These are phyloP conservation scores for Octodon degus DNA, from an alignment of 2,113 vertebrate genomes.

Conservation along the genomic window DNA sequence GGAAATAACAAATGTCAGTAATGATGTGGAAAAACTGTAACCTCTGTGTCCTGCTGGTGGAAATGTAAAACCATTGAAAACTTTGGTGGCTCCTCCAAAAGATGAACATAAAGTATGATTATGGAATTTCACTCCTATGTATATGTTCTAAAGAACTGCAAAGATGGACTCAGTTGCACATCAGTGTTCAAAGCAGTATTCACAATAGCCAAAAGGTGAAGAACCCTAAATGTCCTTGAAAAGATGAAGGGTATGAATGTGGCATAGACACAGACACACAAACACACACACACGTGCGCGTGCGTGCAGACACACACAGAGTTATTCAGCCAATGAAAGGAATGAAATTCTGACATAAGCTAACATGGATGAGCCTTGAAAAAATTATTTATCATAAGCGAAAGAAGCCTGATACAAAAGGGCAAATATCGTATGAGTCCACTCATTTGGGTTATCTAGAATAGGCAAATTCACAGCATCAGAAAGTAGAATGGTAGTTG, in stretches of 20 bases:
- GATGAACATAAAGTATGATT: not conserved
- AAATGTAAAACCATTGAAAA: constrained; percentile 15
- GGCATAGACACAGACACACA: not conserved
- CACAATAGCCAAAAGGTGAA: not conserved
- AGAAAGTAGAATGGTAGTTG: not conserved
- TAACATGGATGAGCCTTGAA: not conserved
- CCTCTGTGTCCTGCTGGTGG: not conserved
- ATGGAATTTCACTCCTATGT: not conserved
- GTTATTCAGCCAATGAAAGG: constrained; percentile 5
- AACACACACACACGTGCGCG: not conserved
- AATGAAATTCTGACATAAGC: constrained; percentile 19
- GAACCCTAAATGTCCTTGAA: not conserved
- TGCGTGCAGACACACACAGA: not conserved
- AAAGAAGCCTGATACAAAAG: constrained; percentile 9
- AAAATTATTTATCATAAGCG: not conserved
- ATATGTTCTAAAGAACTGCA: not conserved
- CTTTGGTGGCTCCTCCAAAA: constrained; percentile 30
- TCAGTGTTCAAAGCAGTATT: not conserved
- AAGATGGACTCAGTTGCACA: not conserved
- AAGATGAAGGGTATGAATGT: not conserved
- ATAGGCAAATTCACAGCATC: too few relatives aligned
- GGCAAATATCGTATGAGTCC: not conserved
- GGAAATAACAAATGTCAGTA: not conserved
- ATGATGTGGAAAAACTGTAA: not conserved
- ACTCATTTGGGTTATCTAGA: not conserved